These are phyloP conservation scores for Istiophorus platypterus DNA, from an alignment of 2,113 vertebrate genomes.

Conservation along the genomic window DNA sequence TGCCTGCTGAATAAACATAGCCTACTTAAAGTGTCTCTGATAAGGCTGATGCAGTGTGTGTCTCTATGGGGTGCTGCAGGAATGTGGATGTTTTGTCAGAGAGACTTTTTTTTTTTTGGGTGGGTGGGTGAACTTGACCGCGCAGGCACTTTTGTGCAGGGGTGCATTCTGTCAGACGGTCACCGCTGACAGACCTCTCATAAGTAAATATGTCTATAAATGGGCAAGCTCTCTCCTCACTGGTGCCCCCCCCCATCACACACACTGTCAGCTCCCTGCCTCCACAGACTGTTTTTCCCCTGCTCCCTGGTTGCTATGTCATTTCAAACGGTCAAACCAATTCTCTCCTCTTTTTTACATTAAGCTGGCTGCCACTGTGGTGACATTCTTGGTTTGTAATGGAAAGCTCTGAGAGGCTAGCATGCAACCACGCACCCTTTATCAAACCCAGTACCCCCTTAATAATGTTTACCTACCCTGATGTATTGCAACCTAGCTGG, in stretches of 20 bases:
- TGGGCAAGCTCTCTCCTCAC: constrained; percentile 80
- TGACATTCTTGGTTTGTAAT: constrained; percentile 46
- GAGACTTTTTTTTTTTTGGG: constrained; percentile 58
- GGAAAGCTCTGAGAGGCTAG: constrained; percentile 9
- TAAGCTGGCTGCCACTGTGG: not conserved
- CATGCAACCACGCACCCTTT: constrained; percentile 24
- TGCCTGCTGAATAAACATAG: constrained; percentile 65
- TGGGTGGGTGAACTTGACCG: constrained; percentile 64
- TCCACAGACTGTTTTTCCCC: constrained; percentile 23
- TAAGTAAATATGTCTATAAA: constrained; percentile 89
- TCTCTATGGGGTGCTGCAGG: constrained; percentile 58
- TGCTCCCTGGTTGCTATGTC: constrained; percentile 40
- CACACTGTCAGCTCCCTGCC: constrained; percentile 41
- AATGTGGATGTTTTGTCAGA: constrained; percentile 83
- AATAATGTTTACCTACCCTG: constrained; percentile 15
- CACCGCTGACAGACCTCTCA: constrained; percentile 79
- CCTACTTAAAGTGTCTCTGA: constrained; percentile 65
- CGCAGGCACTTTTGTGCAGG: constrained; percentile 68
- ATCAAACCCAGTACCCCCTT: constrained; percentile 35
- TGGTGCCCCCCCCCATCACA: constrained; percentile 34
- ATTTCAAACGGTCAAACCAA: constrained; percentile 36
- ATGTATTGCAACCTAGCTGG: constrained; percentile 17
- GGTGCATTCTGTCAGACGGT: constrained; percentile 77
- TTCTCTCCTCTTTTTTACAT: constrained; percentile 24
- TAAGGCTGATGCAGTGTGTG: constrained; percentile 61